Base-by-base conservation (phyloP, 1,140 invertebrate species). In the Drosophila tsacasi region DNA sequence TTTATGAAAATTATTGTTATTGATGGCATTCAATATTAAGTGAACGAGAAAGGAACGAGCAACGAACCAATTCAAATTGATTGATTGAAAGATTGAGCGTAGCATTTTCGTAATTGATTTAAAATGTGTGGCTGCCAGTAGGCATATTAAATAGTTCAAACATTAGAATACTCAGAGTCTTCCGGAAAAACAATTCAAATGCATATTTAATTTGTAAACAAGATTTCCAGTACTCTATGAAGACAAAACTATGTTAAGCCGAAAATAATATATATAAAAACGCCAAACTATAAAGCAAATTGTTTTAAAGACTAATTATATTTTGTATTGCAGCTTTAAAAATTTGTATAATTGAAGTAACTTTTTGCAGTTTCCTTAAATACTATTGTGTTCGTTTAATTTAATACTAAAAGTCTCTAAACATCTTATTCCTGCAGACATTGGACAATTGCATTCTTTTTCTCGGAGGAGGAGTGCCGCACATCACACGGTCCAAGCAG, bases 1-100 rank as follows among this genome's bases (percentile, higher is more conserved):
- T 90, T 89, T 89, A 89, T 90, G 81, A 90, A 84, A 81, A 89
- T 89, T 89, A 89, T 89, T 89, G 81, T 90, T 89, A 90, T 89
- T 89, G 84, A 89, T 89, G 81, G 85, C 80, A 90, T 89, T 89
- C 85, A 85, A 84, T 89, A 89, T 90, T 60, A 81, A 83, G 77
- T 44, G 64, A 57, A 49, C 44, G 49, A 50, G 15, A 47, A 67
- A 37, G 52, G 58, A 76, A 66, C 35, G 23, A 65, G 47, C 27
- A 46, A 73, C 17, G 50, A 69, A 30, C 52, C 52, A 59, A 79
- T 37, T 50, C 58, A 63, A 42, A 71, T 69, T 87, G 77, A 87
- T 87, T 87, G 84, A 87, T 86, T 80, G 83, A 82, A 86, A 69
- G 40, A 87, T 90, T 78, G 75, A 73, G 58, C 57, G 19, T 44